Percentiles rank a stretch among this genome's conserved stretches.
phyloP scores from a whole-genome alignment of 2,888 invertebrate genomes.

The Polydesmus complanatus region DNA sequence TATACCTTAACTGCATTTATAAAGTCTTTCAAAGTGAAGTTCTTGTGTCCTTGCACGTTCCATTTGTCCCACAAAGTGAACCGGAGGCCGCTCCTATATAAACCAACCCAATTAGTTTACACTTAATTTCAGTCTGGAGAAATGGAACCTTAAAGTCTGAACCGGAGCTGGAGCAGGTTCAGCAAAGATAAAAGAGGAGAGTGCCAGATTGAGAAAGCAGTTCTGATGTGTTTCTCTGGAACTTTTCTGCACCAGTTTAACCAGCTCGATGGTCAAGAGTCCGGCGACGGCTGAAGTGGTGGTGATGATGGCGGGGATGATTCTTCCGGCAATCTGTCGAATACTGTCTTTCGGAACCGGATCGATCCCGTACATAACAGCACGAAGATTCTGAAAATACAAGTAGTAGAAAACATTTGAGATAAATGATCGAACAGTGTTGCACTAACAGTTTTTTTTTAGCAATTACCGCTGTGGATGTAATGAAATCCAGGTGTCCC shows the following conservation, averaged over 20 bases:
- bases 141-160: neutral
- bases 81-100: slow-evolving; percentile 21
- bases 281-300: slow-evolving; percentile 35
- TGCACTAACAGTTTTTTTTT: too few relatives aligned
- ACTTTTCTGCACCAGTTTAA: neutral
- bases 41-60: slow-evolving; percentile 28
- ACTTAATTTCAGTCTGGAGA: too few relatives aligned
- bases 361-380: slow-evolving; percentile 32
- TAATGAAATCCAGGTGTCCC: slow-evolving; percentile 3
- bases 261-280: slow-evolving; percentile 20
- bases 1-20: slow-evolving; percentile 25
- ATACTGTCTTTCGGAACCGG: slow-evolving; percentile 25
- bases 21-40: slow-evolving; percentile 30
- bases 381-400: slow-evolving; percentile 27
- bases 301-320: slow-evolving; percentile 35
- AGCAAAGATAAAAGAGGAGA: slow-evolving; percentile 23
- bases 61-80: slow-evolving; percentile 33
- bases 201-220: slow-evolving; percentile 32
- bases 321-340: slow-evolving; percentile 31
- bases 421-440: neutral
- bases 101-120: slow-evolving; percentile 1
- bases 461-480: slow-evolving; percentile 4
- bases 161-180: slow-evolving; percentile 5
- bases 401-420: neutral
- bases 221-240: slow-evolving; percentile 22